A percentile compares a stretch with the other conserved stretches of the same genome.
phyloP scores from a whole-genome alignment of 2,113 vertebrate genomes.

The Regulus satrapa region DNA sequence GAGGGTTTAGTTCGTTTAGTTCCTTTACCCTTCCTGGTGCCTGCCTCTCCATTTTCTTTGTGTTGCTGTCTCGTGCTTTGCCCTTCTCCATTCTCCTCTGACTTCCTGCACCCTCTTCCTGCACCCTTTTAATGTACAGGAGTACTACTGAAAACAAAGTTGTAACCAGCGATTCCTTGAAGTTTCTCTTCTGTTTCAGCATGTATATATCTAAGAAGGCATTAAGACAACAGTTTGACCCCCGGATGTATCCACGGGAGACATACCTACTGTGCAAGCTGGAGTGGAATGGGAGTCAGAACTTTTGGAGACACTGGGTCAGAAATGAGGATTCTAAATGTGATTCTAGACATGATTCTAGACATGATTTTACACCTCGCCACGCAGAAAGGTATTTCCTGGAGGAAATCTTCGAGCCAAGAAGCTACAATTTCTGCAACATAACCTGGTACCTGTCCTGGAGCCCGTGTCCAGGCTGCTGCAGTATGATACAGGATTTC shows the following conservation, averaged over 20 bases:
- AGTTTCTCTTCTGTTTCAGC: not conserved
- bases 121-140: not conserved
- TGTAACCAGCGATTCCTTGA: not conserved
- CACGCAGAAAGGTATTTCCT: not conserved
- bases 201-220: not conserved
- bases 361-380: too few species aligned
- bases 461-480: not conserved
- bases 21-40: not conserved
- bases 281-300: accelerated
- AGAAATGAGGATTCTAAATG: too few species aligned
- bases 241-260: accelerated
- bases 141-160: not conserved
- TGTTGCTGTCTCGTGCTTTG: not conserved
- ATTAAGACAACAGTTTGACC: not conserved
- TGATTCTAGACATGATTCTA: too few species aligned
- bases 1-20: not conserved
- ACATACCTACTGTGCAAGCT: not conserved
- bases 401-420: not conserved
- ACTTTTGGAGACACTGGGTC: not conserved
- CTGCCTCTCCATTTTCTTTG: not conserved
- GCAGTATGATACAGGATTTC: accelerated
- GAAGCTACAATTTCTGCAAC: not conserved
- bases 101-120: not conserved
- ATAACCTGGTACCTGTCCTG: constrained; percentile 5
- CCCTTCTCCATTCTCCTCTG: not conserved